These are phyloP conservation scores for Atta colombica DNA, from an alignment of 1,140 invertebrate genomes.

Conservation along the genomic window DNA sequence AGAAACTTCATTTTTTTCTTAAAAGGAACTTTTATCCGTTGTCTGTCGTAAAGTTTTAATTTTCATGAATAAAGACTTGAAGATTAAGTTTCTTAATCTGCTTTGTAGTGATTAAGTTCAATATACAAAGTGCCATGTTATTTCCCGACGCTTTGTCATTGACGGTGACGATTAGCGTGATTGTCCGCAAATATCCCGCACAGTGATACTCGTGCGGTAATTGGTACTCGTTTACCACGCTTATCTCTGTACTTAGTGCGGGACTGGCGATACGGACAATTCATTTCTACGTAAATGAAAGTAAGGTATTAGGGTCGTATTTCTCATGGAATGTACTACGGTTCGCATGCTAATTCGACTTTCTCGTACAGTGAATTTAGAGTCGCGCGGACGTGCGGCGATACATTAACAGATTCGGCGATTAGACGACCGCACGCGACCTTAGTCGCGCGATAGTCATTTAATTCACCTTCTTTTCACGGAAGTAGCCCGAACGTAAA, in stretches of 20 bases:
- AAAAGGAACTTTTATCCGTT: background rate
- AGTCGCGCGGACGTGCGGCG: conserved; percentile 44
- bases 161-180: conserved; percentile 28
- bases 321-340: conserved; percentile 30
- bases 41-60: background rate
- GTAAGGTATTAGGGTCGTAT: conserved; percentile 57
- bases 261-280: conserved; percentile 51
- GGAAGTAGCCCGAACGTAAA: background rate
- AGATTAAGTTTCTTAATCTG: background rate
- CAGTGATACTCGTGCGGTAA: background rate
- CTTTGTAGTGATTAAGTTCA: too few species aligned
- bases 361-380: conserved; percentile 40
- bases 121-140: background rate
- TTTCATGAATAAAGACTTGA: background rate
- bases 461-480: conserved; percentile 40
- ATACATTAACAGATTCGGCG: conserved; percentile 51
- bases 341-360: conserved; percentile 53
- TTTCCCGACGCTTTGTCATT: conserved; percentile 26
- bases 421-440: conserved; percentile 48
- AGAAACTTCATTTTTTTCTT: background rate
- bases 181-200: conserved; percentile 2
- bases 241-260: conserved; percentile 43
- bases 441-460: conserved; percentile 18
- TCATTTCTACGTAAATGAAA: conserved; percentile 63
- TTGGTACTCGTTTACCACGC: conserved; percentile 45